These are phyloP conservation scores for Lagopus muta DNA, from an alignment of 2,113 vertebrate species.

Conservation along the genomic window DNA sequence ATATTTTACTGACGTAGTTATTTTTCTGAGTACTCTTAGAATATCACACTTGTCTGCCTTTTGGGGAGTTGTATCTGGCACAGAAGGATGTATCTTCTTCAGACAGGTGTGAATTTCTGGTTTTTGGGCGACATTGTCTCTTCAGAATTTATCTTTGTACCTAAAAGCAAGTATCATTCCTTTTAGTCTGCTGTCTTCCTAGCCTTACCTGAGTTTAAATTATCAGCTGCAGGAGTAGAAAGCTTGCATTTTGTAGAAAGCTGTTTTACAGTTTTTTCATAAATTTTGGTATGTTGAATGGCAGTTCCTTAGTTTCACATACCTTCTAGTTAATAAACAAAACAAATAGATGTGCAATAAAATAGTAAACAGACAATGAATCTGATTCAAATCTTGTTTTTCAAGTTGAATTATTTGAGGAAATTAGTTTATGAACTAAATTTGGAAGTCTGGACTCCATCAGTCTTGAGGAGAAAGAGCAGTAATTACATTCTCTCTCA, in stretches of 20 bases:
- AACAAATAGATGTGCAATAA: slow-evolving; percentile 16
- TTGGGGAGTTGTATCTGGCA: not conserved
- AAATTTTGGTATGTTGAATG: not conserved
- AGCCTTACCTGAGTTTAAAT: not conserved
- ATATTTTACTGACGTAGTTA: not conserved
- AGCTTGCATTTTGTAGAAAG: not conserved
- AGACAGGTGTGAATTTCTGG: not conserved
- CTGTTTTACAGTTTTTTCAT: slow-evolving; percentile 10
- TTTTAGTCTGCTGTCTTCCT: not conserved
- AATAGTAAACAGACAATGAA: slow-evolving; percentile 41
- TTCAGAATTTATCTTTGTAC: not conserved
- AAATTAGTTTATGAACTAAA: slow-evolving; percentile 62
- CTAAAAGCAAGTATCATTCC: not conserved
- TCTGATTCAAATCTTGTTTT: slow-evolving; percentile 51
- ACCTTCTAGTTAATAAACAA: slow-evolving; percentile 29
- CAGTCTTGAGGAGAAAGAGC: slow-evolving; percentile 52
- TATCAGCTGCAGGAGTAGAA: not conserved
- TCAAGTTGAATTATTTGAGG: slow-evolving; percentile 34
- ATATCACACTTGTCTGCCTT: not conserved
- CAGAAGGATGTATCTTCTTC: not conserved
- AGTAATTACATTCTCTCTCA: slow-evolving; percentile 64
- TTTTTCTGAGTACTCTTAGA: not conserved
- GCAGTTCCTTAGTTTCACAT: slow-evolving; percentile 11
- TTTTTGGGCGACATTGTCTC: not conserved
- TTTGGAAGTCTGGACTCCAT: slow-evolving; percentile 67